These are phyloP conservation scores for Limulus polyphemus DNA, from an alignment of 2,888 invertebrate species.

Conservation along the genomic window DNA sequence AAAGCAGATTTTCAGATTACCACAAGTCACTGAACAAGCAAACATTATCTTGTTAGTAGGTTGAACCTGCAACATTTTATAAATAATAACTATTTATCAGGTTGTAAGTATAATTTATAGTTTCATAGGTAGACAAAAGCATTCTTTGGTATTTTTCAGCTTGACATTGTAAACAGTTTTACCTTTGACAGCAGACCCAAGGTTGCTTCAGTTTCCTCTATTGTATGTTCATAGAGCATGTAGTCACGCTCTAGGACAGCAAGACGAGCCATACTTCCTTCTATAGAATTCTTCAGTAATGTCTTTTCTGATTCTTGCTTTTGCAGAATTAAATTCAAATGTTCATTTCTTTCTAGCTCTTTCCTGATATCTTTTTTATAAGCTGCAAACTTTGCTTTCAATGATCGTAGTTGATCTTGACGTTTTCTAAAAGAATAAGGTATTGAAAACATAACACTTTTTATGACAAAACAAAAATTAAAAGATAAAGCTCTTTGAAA, in stretches of 20 bases:
- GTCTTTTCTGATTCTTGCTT: slow-evolving; percentile 12
- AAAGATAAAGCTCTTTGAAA: no score
- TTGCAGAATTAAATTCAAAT: slow-evolving; percentile 4
- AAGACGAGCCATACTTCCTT: slow-evolving; percentile 3
- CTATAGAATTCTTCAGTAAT: slow-evolving; percentile 2
- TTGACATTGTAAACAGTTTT: background rate
- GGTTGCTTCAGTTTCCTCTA: slow-evolving; percentile 14
- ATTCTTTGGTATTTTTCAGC: no score
- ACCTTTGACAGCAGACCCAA: slow-evolving; percentile 9
- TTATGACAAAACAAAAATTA: background rate
- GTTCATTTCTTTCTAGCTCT: slow-evolving; percentile 16
- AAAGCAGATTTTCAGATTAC: no score
- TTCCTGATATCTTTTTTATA: slow-evolving; percentile 15
- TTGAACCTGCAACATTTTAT: no score
- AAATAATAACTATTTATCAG: no score
- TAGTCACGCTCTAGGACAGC: slow-evolving; percentile 9
- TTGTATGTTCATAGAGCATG: slow-evolving; percentile 6
- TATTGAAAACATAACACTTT: background rate
- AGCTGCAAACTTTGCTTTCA: slow-evolving; percentile 13
- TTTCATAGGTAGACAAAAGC: no score
- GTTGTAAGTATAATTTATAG: no score
- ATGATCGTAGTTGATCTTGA: slow-evolving; percentile 9
- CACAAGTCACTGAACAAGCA: no score
- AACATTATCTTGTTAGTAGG: no score
- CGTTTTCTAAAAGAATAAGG: slow-evolving; percentile 3